phyloP scores from a whole-genome alignment of 1,140 invertebrate species.

The Eumeta japonica region DNA sequence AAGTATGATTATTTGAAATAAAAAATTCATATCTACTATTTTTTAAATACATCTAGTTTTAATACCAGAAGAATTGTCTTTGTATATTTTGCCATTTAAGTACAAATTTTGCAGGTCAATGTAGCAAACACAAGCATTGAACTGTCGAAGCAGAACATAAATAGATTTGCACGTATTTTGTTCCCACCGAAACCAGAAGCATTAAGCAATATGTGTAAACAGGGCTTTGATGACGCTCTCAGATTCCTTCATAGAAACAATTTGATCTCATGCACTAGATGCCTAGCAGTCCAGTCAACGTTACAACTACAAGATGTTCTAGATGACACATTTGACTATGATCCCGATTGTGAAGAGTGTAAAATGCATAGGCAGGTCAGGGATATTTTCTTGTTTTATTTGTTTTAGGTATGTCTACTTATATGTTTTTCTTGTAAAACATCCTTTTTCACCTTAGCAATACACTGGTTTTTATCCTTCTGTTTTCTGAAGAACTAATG shows the following conservation, averaged over 20 bases:
- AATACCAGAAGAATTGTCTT: too few relatives aligned
- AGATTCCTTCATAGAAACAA: constrained; percentile 90
- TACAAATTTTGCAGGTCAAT: constrained; percentile 69
- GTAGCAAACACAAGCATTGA: constrained; percentile 94
- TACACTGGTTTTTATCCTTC: too few relatives aligned
- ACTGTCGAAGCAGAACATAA: constrained; percentile 87
- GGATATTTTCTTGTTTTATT: background rate
- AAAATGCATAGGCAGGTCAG: constrained; percentile 77
- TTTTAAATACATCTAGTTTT: too few relatives aligned
- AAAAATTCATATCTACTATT: too few relatives aligned
- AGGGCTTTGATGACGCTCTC: constrained; percentile 95
- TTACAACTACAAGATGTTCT: constrained; percentile 72
- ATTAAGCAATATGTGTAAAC: constrained; percentile 92
- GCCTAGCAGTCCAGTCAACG: constrained; percentile 79
- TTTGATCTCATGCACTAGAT: constrained; percentile 81
- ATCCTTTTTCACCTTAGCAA: too few relatives aligned
- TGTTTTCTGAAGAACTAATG: too few relatives aligned
- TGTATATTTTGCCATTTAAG: too few relatives aligned
- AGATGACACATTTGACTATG: constrained; percentile 71
- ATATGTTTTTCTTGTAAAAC: background rate
- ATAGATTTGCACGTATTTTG: constrained; percentile 85
- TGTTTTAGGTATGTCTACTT: background rate
- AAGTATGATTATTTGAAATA: constrained; percentile 50
- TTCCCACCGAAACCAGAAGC: constrained; percentile 94
- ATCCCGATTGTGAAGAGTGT: constrained; percentile 81